Evolutionary conservation across 2,797 vertebrate genomes (phyloP).

Genomic region (Spondyliosoma cantharus): DNA sequence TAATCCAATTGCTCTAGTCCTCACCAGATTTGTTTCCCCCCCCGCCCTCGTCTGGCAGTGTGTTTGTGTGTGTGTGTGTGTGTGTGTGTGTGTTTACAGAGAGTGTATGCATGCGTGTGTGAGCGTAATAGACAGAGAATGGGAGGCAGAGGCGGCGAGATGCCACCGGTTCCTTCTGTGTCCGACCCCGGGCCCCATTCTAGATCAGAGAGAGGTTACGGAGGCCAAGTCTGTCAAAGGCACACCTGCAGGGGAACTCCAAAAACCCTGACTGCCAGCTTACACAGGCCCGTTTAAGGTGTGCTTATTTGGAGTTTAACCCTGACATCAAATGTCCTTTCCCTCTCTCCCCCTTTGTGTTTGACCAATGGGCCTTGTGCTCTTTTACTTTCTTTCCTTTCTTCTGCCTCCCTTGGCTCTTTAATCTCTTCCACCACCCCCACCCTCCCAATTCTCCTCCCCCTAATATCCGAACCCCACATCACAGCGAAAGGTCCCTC

Average conservation of each 20-base stretch:
- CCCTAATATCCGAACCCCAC: conserved; percentile 77
- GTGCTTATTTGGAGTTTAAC: conserved; percentile 86
- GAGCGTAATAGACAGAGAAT: conserved; percentile 61
- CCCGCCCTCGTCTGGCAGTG: conserved; percentile 55
- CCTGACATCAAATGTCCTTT: conserved; percentile 83
- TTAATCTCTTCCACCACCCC: conserved; percentile 81
- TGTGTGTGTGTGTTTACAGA: conserved; percentile 70
- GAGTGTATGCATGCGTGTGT: conserved; percentile 70
- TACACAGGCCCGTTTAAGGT: conserved; percentile 84
- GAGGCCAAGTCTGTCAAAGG: conserved; percentile 82
- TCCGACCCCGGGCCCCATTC: conserved; percentile 70
- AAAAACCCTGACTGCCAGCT: conserved; percentile 75
- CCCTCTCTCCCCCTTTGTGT: conserved; percentile 81
- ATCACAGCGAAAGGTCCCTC: conserved; percentile 73
- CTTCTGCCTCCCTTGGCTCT: conserved; percentile 80
- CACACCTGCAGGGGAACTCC: conserved; percentile 86
- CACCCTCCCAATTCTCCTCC: conserved; percentile 77
- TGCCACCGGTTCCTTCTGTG: conserved; percentile 70
- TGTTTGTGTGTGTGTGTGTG: conserved; percentile 67
- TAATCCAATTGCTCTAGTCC: conserved; percentile 87
- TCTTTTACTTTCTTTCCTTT: conserved; percentile 83
- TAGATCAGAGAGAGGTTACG: conserved; percentile 80
- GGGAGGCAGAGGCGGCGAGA: conserved; percentile 70
- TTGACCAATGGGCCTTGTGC: conserved; percentile 85
- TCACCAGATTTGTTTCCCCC: conserved; percentile 81